Evolutionary conservation across 64 coral and sea anemone species (phyloP).

Genomic region (Actinia equina): DNA sequence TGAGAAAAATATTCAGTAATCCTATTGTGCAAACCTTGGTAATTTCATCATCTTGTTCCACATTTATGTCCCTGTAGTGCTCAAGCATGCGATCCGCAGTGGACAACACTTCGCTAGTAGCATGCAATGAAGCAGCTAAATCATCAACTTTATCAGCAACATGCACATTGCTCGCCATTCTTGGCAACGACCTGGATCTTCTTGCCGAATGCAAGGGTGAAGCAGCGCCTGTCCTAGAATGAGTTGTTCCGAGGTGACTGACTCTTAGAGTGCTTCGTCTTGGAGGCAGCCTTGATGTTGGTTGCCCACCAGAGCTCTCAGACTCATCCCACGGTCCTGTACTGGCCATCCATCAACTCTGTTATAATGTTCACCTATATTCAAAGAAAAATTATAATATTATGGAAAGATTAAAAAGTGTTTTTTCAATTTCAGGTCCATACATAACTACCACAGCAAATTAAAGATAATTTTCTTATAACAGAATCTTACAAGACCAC

Average conservation of each 20-base stretch:
- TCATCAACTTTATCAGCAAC: constrained; percentile 87
- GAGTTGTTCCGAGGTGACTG: constrained; percentile 57
- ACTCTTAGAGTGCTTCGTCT: constrained; percentile 80
- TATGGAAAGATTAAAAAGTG: too few species aligned
- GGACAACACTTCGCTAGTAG: constrained; percentile 89
- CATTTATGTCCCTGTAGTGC: constrained; percentile 96
- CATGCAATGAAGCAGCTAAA: constrained; percentile 89
- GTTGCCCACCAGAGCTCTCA: constrained; percentile 77
- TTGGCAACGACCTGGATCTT: constrained; percentile 23
- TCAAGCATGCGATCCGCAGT: constrained; percentile 99
- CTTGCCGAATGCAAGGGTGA: constrained; percentile 27
- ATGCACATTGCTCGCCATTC: constrained; percentile 50
- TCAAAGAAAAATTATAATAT: background rate
- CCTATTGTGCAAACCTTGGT: constrained; percentile 57
- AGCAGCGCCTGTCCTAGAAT: constrained; percentile 6
- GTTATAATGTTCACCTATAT: background rate
- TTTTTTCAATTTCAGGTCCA: too few species aligned
- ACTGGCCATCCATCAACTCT: constrained; percentile 89
- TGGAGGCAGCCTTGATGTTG: constrained; percentile 49
- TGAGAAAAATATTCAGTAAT: background rate
- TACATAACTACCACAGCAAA: too few species aligned
- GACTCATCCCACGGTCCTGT: constrained; percentile 93
- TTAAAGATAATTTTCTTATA: too few species aligned
- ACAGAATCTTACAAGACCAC: too few species aligned
- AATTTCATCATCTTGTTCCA: constrained; percentile 99